Conservation (phyloP, 2,113 vertebrate genomes). For the Periophthalmus modestus region DNA sequence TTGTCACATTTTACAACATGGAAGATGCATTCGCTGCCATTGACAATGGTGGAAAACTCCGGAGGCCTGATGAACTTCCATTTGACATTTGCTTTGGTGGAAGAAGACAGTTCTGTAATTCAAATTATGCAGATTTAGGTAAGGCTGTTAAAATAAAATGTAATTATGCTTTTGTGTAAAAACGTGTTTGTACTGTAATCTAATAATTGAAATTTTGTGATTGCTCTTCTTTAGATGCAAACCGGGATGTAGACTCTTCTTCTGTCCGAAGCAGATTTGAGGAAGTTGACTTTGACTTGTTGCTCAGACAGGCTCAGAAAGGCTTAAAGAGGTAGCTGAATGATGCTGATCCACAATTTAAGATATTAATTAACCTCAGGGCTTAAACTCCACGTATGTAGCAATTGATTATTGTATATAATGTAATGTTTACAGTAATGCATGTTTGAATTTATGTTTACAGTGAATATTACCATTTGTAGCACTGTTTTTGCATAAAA, state of each 20-base stretch:
- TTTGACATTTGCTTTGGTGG: conserved; percentile 94
- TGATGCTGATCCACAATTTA: background rate
- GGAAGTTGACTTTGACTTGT: conserved; percentile 89
- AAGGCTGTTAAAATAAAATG: conserved; percentile 47
- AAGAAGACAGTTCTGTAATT: conserved; percentile 89
- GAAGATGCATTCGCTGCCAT: conserved; percentile 90
- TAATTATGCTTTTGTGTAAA: background rate
- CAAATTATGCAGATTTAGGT: conserved; percentile 89
- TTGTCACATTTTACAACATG: conserved; percentile 90
- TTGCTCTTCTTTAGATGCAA: conserved; percentile 79
- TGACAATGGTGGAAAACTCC: conserved; percentile 85
- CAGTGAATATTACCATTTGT: conserved; percentile 17
- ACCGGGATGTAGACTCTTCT: conserved; percentile 78
- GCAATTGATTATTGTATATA: conserved; percentile 24
- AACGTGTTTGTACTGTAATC: background rate
- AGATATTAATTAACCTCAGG: conserved; percentile 44
- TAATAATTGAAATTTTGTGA: background rate
- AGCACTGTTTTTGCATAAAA: conserved; percentile 25
- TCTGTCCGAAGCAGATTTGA: conserved; percentile 81
- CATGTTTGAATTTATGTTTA: conserved; percentile 36
- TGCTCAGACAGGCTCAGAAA: conserved; percentile 91
- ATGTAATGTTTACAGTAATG: conserved; percentile 20
- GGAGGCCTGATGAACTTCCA: conserved; percentile 85
- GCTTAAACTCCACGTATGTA: conserved; percentile 41
- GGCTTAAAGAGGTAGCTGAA: conserved; percentile 68